These are phyloP conservation scores for Peromyscus leucopus DNA, from an alignment of 2,113 vertebrate species.

Conservation along the genomic window DNA sequence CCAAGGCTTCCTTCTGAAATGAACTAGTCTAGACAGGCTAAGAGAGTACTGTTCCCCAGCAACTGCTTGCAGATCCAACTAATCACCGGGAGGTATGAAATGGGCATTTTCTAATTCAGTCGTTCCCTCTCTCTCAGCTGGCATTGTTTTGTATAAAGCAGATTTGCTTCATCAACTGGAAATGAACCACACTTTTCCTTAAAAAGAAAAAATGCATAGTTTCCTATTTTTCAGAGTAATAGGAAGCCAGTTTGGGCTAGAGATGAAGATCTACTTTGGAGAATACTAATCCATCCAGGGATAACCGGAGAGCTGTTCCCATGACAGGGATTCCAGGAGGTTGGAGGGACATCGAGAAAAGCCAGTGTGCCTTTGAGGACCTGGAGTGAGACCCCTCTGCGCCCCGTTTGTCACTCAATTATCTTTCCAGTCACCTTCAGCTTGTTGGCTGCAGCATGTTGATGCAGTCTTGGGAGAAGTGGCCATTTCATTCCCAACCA, in stretches of 20 bases:
- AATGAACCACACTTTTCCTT: not conserved
- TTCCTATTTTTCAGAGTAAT: not conserved
- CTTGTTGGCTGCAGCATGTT: not conserved
- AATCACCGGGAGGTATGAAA: not conserved
- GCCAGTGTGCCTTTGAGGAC: not conserved
- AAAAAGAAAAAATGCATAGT: not conserved
- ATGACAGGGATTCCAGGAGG: not conserved
- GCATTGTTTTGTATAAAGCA: not conserved
- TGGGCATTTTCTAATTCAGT: not conserved
- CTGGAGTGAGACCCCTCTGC: not conserved
- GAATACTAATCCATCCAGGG: not conserved
- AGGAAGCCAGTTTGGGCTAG: not conserved
- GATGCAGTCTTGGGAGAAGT: not conserved
- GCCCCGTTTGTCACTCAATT: not conserved
- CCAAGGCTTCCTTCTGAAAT: not conserved
- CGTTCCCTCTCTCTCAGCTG: not conserved
- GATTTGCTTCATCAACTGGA: slow-evolving; percentile 6
- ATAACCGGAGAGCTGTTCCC: not conserved
- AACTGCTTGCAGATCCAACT: not conserved
- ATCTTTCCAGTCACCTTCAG: not conserved
- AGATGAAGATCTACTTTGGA: not conserved
- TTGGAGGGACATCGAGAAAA: not conserved
- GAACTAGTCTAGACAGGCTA: not conserved
- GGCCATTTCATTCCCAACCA: not conserved
- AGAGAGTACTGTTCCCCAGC: not conserved